These are phyloP conservation scores for Tapera naevia DNA, from an alignment of 2,797 vertebrate species.

Conservation along the genomic window DNA sequence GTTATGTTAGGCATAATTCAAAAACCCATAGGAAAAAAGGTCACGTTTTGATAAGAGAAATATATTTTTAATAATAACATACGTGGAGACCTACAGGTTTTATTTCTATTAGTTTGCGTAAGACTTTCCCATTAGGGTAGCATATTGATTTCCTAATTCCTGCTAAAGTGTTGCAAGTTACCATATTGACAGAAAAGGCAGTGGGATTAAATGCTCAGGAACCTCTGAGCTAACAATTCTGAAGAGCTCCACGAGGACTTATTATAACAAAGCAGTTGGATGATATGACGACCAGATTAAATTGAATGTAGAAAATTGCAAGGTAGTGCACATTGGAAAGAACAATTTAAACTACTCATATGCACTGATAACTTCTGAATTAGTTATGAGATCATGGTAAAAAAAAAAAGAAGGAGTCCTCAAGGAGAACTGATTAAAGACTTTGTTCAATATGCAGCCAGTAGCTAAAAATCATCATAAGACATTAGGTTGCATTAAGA, in stretches of 20 bases:
- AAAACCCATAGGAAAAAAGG: not conserved
- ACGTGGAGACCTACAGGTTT: not conserved
- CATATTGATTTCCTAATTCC: constrained; percentile 7
- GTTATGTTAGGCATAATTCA: not conserved
- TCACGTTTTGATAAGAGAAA: not conserved
- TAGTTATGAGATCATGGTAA: not conserved
- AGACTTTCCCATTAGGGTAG: not conserved
- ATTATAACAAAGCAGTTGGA: constrained; percentile 1
- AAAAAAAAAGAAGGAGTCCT: not conserved
- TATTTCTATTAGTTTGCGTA: not conserved
- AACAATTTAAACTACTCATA: constrained; percentile 20
- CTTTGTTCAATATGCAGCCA: not conserved
- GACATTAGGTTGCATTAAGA: not conserved
- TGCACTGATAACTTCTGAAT: constrained; percentile 38
- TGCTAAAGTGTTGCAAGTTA: not conserved
- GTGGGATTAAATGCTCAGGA: not conserved
- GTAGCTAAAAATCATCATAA: not conserved
- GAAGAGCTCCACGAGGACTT: constrained; percentile 19
- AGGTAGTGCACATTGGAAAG: not conserved
- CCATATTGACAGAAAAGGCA: not conserved
- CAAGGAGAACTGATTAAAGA: constrained; percentile 2
- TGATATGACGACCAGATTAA: not conserved
- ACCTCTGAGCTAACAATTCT: not conserved
- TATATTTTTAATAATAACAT: not conserved
- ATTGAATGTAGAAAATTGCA: constrained; percentile 39